Base-by-base conservation (phyloP, 2,113 vertebrate species). In the Epinephelus cyanopodus region DNA sequence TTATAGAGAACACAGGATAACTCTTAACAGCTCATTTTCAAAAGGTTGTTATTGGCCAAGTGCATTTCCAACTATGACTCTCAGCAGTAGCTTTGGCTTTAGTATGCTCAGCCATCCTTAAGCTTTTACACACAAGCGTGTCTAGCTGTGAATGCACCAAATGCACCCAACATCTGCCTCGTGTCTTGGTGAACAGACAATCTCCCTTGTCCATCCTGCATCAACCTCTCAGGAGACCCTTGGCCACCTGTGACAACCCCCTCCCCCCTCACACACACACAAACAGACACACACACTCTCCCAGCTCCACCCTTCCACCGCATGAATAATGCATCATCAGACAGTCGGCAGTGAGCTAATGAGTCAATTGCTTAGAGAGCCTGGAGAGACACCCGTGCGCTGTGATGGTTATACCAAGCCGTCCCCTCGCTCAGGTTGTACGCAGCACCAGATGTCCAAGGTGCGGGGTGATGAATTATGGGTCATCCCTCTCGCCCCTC, bases 241-340 rank as follows among this genome's bases (percentile, higher is more conserved):
- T 73, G 65, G 79, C 91, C 89, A 90, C 92, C 94, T 90, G 90
- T 86, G 91, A 89, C 85, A 82, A 42, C 39, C 62, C 57, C 58
- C 64, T 25, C 52, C 57, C 47, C 66, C 57, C 57, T 60, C 27
- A 23, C 57, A 74, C 18, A 67, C 66, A 47, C 53, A 47, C 66
- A 45, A 17, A 69, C 25, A 66, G 53, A 69, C 37, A 74, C 29
- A 81, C 48, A 72, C 52, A 54, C 39, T 65, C 65, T 68, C 50
- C 58, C 53, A 64, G 39, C 74, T 39, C 63, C 82, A 77, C 92
- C 84, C 85, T 85, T 87, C 74, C 77, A 58, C 47, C 56, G 13
- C 73, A 95, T 96, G 93, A 94, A 95, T 95, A 93, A 96, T 95
- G 88, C 91, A 96, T 94, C 52, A 33, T 81, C 87, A 91, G 84